Evolutionary conservation across 2,797 vertebrate genomes (phyloP), one percentile per base, ranked within the genome.

Genomic region (Enteromius viviparus): DNA sequence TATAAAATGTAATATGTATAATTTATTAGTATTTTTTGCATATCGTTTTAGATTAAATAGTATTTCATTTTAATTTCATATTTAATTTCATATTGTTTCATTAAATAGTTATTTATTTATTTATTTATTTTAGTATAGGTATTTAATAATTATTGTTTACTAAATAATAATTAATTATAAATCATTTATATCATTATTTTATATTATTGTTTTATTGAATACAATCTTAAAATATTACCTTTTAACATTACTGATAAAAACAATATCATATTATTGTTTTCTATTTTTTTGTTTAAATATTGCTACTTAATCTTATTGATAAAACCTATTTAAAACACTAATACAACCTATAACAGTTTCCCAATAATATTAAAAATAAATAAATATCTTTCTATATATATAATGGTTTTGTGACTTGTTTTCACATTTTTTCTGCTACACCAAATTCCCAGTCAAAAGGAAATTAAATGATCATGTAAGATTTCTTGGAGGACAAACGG

Each of bases 401-500:
- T 26, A 26, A 26, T 26, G 26, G n/a, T 23, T 58, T 11, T 4
- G 55, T 58, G 55, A 58, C 23, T 11, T 23, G 7, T 21, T 21
- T 15, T 15, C n/a, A 70, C 9, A 3, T 8, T 47, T 47, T 26
- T 23, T n/a, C n/a, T 45, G 12, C 14, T 26, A 17, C 9, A 15
- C 26, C 15, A 47, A 47, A 14, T 14, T 0, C n/a, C 26, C 68
- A 17, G n/a, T 7, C n/a, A 26, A 26, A 45, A 26, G n/a, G 45
- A 49, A 14, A 47, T 4, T 3, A 10, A 47, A 26, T 29, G 23
- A 47, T 71, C 23, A 47, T 49, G 15, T 72, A 19, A 19, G 17
- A 51, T 15, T 23, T 32, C 72, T 55, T 15, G 34, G 71, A 55
- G 34, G 72, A 58, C 72, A 75, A 55, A 75, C 49, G 55, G 72